Evolutionary conservation across 2,797 vertebrate genomes (phyloP).

Genomic region (Chromobotia macracanthus): DNA sequence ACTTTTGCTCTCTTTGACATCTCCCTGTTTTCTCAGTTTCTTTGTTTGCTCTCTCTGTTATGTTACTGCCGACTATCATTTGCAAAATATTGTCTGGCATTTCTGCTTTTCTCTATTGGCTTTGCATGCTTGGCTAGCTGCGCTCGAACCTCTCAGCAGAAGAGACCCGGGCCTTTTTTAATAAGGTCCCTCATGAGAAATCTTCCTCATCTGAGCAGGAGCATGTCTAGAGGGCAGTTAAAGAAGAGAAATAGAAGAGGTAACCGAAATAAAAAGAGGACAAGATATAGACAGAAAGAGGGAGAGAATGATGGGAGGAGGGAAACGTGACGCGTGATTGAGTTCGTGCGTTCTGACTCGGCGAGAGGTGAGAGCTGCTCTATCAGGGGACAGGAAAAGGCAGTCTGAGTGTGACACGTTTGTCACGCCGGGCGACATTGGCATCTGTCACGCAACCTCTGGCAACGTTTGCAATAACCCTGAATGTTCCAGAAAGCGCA

Average conservation of each 20-base stretch:
- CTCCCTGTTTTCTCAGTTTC: conserved; percentile 32
- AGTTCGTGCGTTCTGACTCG: conserved; percentile 64
- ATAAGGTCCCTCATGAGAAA: conserved; percentile 55
- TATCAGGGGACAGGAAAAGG: conserved; percentile 82
- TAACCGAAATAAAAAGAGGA: conserved; percentile 34
- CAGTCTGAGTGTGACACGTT: conserved; percentile 79
- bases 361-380: conserved; percentile 82
- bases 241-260: conserved; percentile 46
- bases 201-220: conserved; percentile 47
- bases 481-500: conserved; percentile 82
- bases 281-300: conserved; percentile 27
- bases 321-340: conserved; percentile 81
- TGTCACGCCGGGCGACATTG: conserved; percentile 84
- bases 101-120: conserved; percentile 50
- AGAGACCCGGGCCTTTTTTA: conserved; percentile 47
- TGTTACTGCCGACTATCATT: conserved; percentile 47
- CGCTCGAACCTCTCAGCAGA: conserved; percentile 39
- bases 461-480: conserved; percentile 87
- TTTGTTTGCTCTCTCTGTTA: conserved; percentile 37
- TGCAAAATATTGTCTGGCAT: conserved; percentile 51
- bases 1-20: conserved; percentile 9
- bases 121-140: conserved; percentile 52
- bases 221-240: conserved; percentile 48
- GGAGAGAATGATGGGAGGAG: conserved; percentile 60
- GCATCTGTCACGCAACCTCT: conserved; percentile 86